Conservation (phyloP, 1,140 invertebrate genomes). For the Steinernema feltiae region DNA sequence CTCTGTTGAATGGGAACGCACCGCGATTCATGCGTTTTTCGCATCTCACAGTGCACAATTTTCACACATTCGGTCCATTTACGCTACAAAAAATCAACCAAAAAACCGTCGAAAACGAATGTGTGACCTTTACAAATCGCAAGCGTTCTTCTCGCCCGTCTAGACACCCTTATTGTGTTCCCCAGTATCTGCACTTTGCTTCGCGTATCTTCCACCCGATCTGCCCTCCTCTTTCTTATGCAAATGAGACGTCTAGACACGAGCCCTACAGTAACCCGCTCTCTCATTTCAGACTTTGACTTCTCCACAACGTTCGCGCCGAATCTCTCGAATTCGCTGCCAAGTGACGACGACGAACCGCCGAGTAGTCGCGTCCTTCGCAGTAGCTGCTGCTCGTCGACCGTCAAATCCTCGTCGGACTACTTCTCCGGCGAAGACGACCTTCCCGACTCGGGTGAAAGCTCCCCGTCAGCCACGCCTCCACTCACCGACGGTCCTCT, state of each 20-base stretch:
- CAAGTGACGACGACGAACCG: constrained; percentile 5
- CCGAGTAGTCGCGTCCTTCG: background rate
- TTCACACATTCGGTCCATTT: no score
- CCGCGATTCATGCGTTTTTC: no score
- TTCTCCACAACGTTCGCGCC: background rate
- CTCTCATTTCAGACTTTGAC: background rate
- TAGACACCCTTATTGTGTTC: no score
- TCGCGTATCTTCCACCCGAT: background rate
- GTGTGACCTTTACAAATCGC: no score
- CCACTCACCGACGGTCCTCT: background rate
- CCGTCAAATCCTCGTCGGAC: constrained; percentile 3
- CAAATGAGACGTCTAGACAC: background rate
- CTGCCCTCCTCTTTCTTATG: background rate
- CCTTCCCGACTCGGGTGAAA: background rate
- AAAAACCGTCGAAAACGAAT: no score
- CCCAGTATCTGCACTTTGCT: no score
- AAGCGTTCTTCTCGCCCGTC: no score
- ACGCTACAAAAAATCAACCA: no score
- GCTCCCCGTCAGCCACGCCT: background rate
- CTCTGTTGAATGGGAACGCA: no score
- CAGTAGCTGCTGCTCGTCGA: background rate
- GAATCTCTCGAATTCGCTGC: background rate
- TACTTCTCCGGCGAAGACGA: constrained; percentile 12
- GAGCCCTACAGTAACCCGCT: no score
- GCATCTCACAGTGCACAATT: no score